Evolutionary conservation across 1,140 invertebrate species (phyloP).

Genomic region (Psilanteris sp.): DNA sequence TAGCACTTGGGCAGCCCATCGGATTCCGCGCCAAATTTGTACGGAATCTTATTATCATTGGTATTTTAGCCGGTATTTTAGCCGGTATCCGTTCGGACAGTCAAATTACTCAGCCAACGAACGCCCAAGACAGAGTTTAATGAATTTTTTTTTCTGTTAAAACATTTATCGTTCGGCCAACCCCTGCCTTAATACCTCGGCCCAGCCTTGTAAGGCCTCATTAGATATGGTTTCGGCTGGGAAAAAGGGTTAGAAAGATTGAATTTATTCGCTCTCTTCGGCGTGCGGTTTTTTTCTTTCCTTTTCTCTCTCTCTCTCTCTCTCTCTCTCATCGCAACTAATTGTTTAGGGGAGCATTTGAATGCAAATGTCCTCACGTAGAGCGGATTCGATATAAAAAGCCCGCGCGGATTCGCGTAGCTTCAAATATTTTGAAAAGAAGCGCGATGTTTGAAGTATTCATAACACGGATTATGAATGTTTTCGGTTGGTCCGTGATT

Average conservation of each 20-base stretch:
- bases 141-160: conserved; percentile 47
- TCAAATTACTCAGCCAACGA: conserved; percentile 7
- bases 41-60: conserved; percentile 45
- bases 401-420: too few species aligned
- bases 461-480: too few species aligned
- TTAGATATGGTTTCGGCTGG: conserved; percentile 52
- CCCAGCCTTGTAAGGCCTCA: conserved; percentile 42
- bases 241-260: conserved; percentile 46
- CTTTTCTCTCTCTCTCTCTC: too few species aligned
- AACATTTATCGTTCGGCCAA: conserved; percentile 47
- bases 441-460: too few species aligned
- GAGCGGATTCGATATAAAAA: too few species aligned
- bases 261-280: conserved; percentile 33
- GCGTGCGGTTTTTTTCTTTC: background rate
- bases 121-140: conserved; percentile 14
- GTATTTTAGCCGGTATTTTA: conserved; percentile 28
- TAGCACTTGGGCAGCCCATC: conserved; percentile 23
- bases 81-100: conserved; percentile 5
- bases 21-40: conserved; percentile 28
- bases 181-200: conserved; percentile 38
- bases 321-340: conserved; percentile 22
- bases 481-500: too few species aligned
- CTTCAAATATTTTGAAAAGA: too few species aligned
- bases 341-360: conserved; percentile 31
- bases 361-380: conserved; percentile 16